Evolutionary conservation across 2,797 vertebrate species (phyloP).

Genomic region (Gephyroberyx darwinii): DNA sequence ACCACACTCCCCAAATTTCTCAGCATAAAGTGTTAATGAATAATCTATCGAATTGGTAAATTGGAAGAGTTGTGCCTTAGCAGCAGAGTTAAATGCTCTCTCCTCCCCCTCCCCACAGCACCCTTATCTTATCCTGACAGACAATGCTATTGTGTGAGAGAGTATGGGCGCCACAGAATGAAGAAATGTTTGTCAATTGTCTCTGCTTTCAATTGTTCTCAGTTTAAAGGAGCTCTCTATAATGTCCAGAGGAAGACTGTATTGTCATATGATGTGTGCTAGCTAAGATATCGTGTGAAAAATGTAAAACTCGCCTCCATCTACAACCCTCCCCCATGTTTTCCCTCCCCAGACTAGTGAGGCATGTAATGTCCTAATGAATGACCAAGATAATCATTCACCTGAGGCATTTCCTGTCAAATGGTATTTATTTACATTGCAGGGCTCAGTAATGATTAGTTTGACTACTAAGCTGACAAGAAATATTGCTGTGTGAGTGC

Average conservation of each 20-base stretch:
- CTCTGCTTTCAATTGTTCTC: conserved; percentile 32
- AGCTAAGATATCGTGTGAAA: background rate
- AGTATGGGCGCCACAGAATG: conserved; percentile 15
- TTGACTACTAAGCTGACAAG: background rate
- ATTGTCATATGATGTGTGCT: conserved; percentile 10
- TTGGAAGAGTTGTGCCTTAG: background rate
- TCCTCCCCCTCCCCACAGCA: background rate
- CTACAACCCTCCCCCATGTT: background rate
- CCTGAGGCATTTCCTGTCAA: conserved; percentile 24
- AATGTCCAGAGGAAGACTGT: background rate
- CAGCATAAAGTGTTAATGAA: background rate
- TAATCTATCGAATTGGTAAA: background rate
- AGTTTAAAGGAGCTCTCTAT: conserved; percentile 26
- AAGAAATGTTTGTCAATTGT: background rate
- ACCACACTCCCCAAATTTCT: background rate
- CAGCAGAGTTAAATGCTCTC: background rate
- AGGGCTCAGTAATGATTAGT: conserved; percentile 27
- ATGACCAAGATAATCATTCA: conserved; percentile 36
- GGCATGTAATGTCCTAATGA: background rate
- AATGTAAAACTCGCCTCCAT: background rate
- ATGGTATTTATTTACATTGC: conserved; percentile 21
- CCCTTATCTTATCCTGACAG: conserved; percentile 57
- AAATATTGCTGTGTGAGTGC: background rate
- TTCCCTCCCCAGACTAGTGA: conserved; percentile 8
- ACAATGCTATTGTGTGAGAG: conserved; percentile 30